Base-by-base conservation (phyloP, 2,888 invertebrate species). In the Cacoxenus indagator region DNA sequence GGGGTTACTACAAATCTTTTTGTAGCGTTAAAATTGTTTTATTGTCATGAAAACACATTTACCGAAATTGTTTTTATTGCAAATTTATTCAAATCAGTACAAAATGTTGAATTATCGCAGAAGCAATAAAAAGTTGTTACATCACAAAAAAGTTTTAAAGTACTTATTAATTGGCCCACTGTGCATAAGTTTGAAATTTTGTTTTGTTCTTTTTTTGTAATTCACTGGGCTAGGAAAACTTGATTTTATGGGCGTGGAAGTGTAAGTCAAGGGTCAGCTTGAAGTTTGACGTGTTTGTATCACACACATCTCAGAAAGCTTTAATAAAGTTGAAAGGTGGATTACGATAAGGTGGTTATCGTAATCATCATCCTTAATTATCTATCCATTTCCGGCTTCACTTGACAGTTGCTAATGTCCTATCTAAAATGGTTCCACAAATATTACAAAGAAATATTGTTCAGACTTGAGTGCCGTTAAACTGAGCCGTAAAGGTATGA, bases 11-110 rank as follows among this genome's bases (percentile, higher is more conserved):
- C 29, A 54, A 61, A 70, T 65, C 70, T 77, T 57, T 14, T 54
- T 62, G 76, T 72, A 72, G 73, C 78, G 70, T 80, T 77, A 73
- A 81, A 80, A 81, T 81, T 82, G 82, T 81, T 81, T 81, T 81
- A 81, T 83, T 83, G 80, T 83, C 82, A 75, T 43, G 61, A 62
- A 62, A 62, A 59, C 74, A 73, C 81, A 78, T 65, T 78, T 74
- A 19, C 11, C 54, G 65, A 78, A 78, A 73, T 82, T 75, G 70
- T 80, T 77, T 82, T 81, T 83, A 81, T 83, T 82, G 81, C 82
- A 82, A 83, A 81, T 81, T 83, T 81, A 81, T 81, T 81, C 81
- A 81, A 81, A 81, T 83, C 81, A 74, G 14, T 55, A 55, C 24
- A 55, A 55, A 26, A 55, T 26, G 26, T 48, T 64, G n/a, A 46